Percentiles rank a stretch among this genome's conserved stretches.
Conservation (phyloP, 2,797 vertebrate genomes). For the Darevskia mixta region DNA sequence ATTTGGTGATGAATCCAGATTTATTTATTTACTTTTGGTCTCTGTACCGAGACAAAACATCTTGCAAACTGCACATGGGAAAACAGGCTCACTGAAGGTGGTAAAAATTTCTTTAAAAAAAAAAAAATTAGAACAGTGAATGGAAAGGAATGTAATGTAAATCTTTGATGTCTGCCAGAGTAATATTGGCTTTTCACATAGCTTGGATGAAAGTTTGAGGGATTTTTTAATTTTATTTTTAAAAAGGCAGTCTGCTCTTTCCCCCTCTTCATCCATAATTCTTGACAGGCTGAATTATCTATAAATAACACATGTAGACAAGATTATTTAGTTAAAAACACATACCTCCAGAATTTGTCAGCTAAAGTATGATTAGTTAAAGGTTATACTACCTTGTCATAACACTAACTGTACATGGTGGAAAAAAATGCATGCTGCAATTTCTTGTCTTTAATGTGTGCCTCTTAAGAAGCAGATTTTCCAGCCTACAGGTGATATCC, state of each 20-base stretch:
- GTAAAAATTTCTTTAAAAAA: not conserved
- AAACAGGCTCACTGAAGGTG: not conserved
- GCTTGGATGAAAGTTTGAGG: conserved; percentile 20
- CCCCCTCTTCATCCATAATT: conserved; percentile 29
- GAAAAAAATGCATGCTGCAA: conserved; percentile 32
- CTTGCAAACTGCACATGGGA: not conserved
- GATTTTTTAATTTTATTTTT: not conserved
- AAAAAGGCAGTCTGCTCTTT: conserved; percentile 1
- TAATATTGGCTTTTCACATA: conserved; percentile 18
- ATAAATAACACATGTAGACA: conserved; percentile 37
- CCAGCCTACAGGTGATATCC: too few species aligned
- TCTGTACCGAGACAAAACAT: not conserved
- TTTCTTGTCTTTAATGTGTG: not conserved
- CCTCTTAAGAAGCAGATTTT: conserved; percentile 11
- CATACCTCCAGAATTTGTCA: conserved; percentile 32
- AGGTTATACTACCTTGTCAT: conserved; percentile 34
- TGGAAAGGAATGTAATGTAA: conserved; percentile 1
- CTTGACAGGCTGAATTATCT: conserved; percentile 42
- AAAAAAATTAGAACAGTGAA: not conserved
- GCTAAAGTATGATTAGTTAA: conserved; percentile 43
- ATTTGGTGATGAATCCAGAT: not conserved
- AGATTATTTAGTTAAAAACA: conserved; percentile 42
- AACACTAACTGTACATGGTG: conserved; percentile 7
- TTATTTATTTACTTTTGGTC: not conserved
- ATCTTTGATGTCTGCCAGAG: conserved; percentile 30